Evolutionary conservation across 1,140 invertebrate species (phyloP).

Genomic region (Leptinotarsa defecta): DNA sequence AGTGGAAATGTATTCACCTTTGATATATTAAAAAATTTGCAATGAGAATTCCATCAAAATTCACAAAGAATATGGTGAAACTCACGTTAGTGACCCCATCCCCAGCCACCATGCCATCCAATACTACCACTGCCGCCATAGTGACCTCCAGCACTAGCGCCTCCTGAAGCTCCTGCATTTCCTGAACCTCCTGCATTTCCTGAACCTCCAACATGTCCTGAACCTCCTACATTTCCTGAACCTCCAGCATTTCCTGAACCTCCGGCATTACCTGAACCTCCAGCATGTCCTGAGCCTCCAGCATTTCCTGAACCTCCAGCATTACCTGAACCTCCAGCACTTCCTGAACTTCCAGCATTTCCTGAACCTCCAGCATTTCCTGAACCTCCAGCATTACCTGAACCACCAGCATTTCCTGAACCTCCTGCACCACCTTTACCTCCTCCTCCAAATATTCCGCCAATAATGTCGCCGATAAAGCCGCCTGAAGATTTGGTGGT

Average conservation of each 20-base stretch:
- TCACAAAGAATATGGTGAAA: not conserved
- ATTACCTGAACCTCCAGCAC: not conserved
- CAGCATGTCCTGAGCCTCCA: not conserved
- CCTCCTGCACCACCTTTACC: not conserved
- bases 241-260: too few species aligned
- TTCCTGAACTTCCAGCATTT: not conserved
- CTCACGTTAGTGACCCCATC: not conserved
- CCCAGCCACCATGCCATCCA: not conserved
- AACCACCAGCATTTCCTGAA: not conserved
- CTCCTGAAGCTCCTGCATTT: not conserved
- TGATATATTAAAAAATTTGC: too few species aligned
- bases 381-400: not conserved
- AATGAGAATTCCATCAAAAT: rapidly evolving
- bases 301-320: not conserved
- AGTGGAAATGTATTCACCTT: too few species aligned
- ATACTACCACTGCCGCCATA: not conserved
- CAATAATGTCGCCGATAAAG: not conserved
- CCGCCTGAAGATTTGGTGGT: not conserved
- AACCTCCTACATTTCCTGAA: too few species aligned
- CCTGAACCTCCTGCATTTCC: too few species aligned
- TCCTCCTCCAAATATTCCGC: not conserved
- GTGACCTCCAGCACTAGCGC: not conserved
- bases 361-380: too few species aligned
- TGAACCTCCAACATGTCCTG: too few species aligned
- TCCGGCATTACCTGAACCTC: too few species aligned